Evolutionary conservation across 1,140 invertebrate genomes (phyloP), one percentile per base, ranked within the genome.

Genomic region (Anastrepha obliqua): DNA sequence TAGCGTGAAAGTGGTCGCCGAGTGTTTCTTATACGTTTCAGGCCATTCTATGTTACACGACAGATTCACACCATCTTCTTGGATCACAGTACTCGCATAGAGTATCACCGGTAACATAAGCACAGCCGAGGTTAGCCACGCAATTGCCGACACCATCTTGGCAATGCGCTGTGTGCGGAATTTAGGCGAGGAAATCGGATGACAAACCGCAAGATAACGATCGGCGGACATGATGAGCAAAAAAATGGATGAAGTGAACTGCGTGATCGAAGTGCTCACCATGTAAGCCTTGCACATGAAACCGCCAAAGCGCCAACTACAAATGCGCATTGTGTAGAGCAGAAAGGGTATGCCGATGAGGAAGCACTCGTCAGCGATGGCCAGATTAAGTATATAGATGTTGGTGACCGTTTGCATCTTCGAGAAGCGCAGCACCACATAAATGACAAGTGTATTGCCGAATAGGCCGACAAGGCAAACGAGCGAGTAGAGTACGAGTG

Each of bases 321-420:
- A 95, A 17, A 98, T 93, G 7, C 96, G 95, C 94, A 98, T 97
- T 0, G 98, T 99, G 0, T 96, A 96, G 6, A 99, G 96, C 1
- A 99, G 93, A 91, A 99, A 98, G 0, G 98, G 98, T 89, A 99
- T 97, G 0, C 98, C 98, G 11, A 98, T 96, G 0, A 99, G 94
- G 92, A 99, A 99, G 89, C 97, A 97, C 90, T 99, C 97, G 93
- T 99, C 98, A 0, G 98, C 98, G 44, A 99, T 96, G 0, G 98
- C 98, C 88, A 99, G 93, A 92, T 99, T 99, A 0, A 99, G 96
- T 87, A 99, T 98, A 93, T 99, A 99, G 94, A 98, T 97, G 91
- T 99, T 99, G 60, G 98, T 99, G 0, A 99, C 98, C 0, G 98
- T 99, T 93, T 99, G 98, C 98, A 99, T 99, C 93, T 99, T 99